Evolutionary conservation across 1,140 invertebrate genomes (phyloP).

Genomic region (Drosophila bocqueti): DNA sequence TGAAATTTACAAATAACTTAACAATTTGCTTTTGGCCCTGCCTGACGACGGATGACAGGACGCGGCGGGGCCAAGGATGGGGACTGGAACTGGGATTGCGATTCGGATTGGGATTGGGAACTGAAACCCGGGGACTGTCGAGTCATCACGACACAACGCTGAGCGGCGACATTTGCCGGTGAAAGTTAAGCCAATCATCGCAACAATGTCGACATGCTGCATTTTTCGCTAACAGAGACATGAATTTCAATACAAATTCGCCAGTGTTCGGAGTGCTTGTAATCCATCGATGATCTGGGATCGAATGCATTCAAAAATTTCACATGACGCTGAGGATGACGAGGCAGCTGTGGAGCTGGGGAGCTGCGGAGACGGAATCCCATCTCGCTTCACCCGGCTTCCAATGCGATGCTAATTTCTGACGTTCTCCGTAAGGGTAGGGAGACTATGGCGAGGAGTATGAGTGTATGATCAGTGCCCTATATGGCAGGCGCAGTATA

Average conservation of each 20-base stretch:
- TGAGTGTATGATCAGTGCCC: slow-evolving; percentile 38
- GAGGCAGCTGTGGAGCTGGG: slow-evolving; percentile 12
- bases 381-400: slow-evolving; percentile 29
- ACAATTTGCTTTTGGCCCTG: slow-evolving; percentile 77
- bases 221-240: slow-evolving; percentile 71
- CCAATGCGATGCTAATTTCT: slow-evolving; percentile 42
- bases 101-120: not conserved
- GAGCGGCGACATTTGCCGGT: slow-evolving; percentile 57
- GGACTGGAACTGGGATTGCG: slow-evolving; percentile 1
- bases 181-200: slow-evolving; percentile 78
- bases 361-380: slow-evolving; percentile 4
- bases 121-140: slow-evolving; percentile 17
- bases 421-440: slow-evolving; percentile 47
- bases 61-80: slow-evolving; percentile 15
- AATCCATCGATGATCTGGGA: slow-evolving; percentile 52
- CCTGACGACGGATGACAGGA: slow-evolving; percentile 54
- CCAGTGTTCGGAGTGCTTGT: slow-evolving; percentile 25
- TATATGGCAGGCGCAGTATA: slow-evolving; percentile 44
- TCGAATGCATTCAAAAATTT: slow-evolving; percentile 56
- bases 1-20: slow-evolving; percentile 80
- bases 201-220: slow-evolving; percentile 61
- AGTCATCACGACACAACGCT: slow-evolving; percentile 50
- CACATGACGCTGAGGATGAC: slow-evolving; percentile 32
- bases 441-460: not conserved
- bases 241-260: slow-evolving; percentile 73